A percentile compares a stretch with the other conserved stretches of the same genome.
phyloP scores from a whole-genome alignment of 2,888 invertebrate genomes.

The Synergus gifuensis region DNA sequence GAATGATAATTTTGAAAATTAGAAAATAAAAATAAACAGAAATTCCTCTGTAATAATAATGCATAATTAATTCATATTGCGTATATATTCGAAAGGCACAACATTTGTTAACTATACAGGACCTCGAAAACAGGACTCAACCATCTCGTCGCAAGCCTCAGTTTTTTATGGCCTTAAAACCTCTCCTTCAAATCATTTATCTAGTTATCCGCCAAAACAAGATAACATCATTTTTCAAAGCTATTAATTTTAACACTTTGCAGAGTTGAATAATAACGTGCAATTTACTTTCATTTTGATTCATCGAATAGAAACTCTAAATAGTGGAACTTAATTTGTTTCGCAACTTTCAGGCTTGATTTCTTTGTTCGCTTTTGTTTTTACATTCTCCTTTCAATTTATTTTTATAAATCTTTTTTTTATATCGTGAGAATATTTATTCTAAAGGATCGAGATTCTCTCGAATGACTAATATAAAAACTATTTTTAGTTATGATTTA shows the following conservation, averaged over 20 bases:
- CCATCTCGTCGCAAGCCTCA: background rate
- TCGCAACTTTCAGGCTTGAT: background rate
- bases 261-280: background rate
- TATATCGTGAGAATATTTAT: too few relatives aligned
- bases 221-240: conserved; percentile 7
- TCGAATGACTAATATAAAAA: background rate
- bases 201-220: conserved; percentile 9
- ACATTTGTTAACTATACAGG: background rate
- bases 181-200: conserved; percentile 15
- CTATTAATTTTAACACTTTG: background rate
- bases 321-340: background rate
- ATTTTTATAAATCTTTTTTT: too few relatives aligned
- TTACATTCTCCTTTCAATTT: too few relatives aligned
- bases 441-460: background rate
- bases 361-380: background rate
- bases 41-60: background rate
- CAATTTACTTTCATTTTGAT: background rate
- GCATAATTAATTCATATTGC: background rate
- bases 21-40: background rate
- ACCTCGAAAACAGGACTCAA: conserved; percentile 25
- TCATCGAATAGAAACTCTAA: background rate
- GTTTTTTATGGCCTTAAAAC: conserved; percentile 27
- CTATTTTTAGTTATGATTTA: background rate
- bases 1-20: background rate
- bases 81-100: background rate